Conservation (phyloP, 2,888 invertebrate genomes). For the Drosophila algonquin region DNA sequence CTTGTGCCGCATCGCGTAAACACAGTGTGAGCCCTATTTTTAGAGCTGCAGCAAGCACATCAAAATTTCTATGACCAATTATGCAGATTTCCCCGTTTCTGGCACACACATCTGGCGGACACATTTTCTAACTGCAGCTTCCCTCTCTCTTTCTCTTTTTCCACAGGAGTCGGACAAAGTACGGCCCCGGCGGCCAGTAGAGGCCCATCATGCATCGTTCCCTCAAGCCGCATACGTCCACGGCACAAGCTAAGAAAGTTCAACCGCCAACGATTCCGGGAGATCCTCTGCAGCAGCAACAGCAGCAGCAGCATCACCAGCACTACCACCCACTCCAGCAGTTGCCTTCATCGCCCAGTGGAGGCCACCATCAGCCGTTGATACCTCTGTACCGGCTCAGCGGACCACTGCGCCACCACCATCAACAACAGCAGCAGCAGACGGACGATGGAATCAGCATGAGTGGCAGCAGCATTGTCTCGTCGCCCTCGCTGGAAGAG, state of each 20-base stretch:
- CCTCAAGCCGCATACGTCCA: conserved; percentile 91
- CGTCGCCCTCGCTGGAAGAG: conserved; percentile 84
- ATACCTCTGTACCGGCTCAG: conserved; percentile 80
- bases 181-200: conserved; percentile 81
- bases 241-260: conserved; percentile 95
- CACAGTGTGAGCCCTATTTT: conserved; percentile 73
- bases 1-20: conserved; percentile 65
- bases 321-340: conserved; percentile 57
- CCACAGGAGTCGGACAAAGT: conserved; percentile 64
- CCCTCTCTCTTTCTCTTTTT: conserved; percentile 9
- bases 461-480: conserved; percentile 83
- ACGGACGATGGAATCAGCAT: conserved; percentile 81
- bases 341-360: conserved; percentile 71
- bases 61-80: conserved; percentile 70
- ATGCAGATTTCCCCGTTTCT: conserved; percentile 67
- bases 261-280: conserved; percentile 94
- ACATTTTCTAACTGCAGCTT: conserved; percentile 50
- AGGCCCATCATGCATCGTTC: conserved; percentile 90
- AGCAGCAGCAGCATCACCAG: conserved; percentile 47
- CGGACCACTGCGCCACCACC: conserved; percentile 76
- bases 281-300: conserved; percentile 85
- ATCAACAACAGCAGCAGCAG: conserved; percentile 63
- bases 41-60: conserved; percentile 52
- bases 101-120: conserved; percentile 47
- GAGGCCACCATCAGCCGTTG: conserved; percentile 71